Percentiles rank a stretch among this genome's conserved stretches.
phyloP scores from a whole-genome alignment of 2,113 vertebrate genomes.

The Bos indicus region DNA sequence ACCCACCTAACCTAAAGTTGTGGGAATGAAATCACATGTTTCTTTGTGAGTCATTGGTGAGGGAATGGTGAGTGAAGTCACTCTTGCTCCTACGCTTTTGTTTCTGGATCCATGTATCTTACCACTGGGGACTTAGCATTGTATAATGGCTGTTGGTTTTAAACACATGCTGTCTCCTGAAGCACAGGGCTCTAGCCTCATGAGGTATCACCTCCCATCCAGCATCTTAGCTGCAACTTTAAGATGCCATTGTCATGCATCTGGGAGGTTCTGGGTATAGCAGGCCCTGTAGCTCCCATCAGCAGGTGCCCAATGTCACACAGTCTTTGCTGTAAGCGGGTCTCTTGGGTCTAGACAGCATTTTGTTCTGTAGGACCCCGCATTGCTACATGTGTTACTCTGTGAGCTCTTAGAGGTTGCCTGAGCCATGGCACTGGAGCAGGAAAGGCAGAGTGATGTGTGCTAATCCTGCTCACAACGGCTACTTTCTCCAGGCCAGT shows the following conservation, averaged over 20 bases:
- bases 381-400: too few relatives aligned
- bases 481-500: background rate
- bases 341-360: background rate
- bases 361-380: background rate
- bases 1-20: background rate
- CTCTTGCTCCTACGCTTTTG: background rate
- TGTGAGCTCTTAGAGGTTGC: background rate
- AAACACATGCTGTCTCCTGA: background rate
- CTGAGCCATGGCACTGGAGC: background rate
- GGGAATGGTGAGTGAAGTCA: too few relatives aligned
- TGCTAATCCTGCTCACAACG: background rate
- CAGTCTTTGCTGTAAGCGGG: background rate
- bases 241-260: too few relatives aligned
- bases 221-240: background rate
- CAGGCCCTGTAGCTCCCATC: background rate
- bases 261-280: background rate
- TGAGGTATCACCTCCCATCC: rapidly evolving
- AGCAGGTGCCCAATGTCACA: too few relatives aligned
- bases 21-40: background rate
- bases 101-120: background rate
- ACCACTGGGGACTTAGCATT: background rate
- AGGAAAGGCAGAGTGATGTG: background rate
- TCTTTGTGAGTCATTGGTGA: background rate
- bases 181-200: background rate
- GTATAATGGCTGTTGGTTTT: background rate